A percentile compares a stretch with the other conserved stretches of the same genome.
These are phyloP conservation scores for Pyxicephalus adspersus DNA, from an alignment of 2,113 vertebrate species.

Conservation along the genomic window DNA sequence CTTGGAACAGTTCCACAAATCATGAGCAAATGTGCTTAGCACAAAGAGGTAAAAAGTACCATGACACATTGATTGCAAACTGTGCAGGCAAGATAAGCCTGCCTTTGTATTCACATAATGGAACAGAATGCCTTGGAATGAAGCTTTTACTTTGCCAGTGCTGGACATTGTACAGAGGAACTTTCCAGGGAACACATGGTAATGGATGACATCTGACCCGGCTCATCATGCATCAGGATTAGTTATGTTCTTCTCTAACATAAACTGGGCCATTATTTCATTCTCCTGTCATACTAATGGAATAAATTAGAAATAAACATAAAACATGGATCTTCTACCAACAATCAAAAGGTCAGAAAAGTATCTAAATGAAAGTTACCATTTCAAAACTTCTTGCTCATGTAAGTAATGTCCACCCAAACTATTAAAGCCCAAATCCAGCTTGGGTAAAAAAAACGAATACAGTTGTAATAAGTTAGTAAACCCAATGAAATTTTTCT, in stretches of 20 bases:
- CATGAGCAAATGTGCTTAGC: not conserved
- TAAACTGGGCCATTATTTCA: not conserved
- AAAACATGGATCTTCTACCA: no score
- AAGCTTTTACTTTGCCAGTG: slow-evolving; percentile 17
- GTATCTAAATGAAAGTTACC: no score
- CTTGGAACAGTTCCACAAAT: slow-evolving; percentile 6
- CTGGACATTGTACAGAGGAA: not conserved
- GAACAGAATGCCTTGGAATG: slow-evolving; percentile 24
- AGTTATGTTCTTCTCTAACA: not conserved
- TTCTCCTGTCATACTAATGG: not conserved
- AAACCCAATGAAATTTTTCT: no score
- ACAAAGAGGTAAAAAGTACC: slow-evolving; percentile 23
- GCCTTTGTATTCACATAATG: slow-evolving; percentile 29
- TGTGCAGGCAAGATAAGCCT: slow-evolving; percentile 22
- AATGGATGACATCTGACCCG: slow-evolving; percentile 5
- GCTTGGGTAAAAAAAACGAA: no score
- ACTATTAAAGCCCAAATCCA: no score
- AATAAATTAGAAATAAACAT: not conserved
- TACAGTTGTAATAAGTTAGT: no score
- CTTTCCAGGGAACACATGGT: not conserved
- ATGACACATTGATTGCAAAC: slow-evolving; percentile 30
- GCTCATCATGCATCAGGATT: not conserved
- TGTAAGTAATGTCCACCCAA: no score
- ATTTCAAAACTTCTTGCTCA: no score
- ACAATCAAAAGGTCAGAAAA: no score